phyloP scores from a whole-genome alignment of 2,888 invertebrate species.

The Pseudococcus longispinus region DNA sequence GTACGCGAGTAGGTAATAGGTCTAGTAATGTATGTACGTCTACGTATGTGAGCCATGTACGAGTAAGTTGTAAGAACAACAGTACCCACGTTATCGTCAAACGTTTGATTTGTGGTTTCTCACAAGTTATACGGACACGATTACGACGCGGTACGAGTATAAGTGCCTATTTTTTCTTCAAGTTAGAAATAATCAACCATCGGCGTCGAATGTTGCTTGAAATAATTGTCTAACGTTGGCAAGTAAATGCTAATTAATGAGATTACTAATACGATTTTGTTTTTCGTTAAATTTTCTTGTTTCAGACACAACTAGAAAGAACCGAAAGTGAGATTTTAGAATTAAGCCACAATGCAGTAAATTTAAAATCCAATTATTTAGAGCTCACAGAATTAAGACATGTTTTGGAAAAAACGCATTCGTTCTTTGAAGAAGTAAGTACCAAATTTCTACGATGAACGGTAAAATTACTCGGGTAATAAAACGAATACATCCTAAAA shows the following conservation, averaged over 20 bases:
- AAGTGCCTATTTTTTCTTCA: too few species aligned
- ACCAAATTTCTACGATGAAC: background rate
- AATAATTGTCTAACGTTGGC: background rate
- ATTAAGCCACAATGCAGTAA: conserved; percentile 90
- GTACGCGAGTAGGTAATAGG: background rate
- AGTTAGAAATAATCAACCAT: background rate
- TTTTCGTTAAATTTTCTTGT: conserved; percentile 51
- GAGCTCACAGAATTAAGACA: conserved; percentile 90
- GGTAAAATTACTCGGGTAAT: background rate
- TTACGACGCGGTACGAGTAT: background rate
- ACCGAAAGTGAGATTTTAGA: conserved; percentile 94
- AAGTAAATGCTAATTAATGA: background rate
- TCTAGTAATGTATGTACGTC: background rate
- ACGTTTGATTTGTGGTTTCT: background rate
- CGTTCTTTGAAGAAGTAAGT: conserved; percentile 79
- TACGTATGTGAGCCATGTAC: too few species aligned
- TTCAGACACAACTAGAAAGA: conserved; percentile 89
- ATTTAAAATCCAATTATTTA: conserved; percentile 86
- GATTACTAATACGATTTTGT: background rate
- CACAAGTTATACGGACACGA: background rate
- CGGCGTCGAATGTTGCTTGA: background rate
- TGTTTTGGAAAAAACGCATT: conserved; percentile 90
- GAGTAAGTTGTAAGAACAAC: background rate
- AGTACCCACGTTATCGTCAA: background rate
- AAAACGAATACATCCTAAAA: background rate